Evolutionary conservation across 2,888 invertebrate genomes (phyloP), one percentile per base, ranked within the genome.

Genomic region (Aphodius sticticus): DNA sequence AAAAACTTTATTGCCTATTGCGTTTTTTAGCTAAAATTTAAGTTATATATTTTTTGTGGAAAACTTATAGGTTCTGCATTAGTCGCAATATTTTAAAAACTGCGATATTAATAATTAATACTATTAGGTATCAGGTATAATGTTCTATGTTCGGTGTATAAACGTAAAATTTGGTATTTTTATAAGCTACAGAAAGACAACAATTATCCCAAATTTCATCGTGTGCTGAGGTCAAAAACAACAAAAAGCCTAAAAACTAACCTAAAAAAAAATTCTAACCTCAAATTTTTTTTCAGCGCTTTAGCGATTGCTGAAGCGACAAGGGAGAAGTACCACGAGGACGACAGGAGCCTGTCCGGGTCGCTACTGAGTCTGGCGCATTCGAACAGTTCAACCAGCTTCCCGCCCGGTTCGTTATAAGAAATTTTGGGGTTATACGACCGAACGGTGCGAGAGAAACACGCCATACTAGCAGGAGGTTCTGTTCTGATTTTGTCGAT

Each of bases 311-410:
- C 95, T 79, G 97, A 97, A 90, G 96, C 96, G 88, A 96, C 97
- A 85, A 94, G 96, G 86, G 96, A 97, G 89, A 93, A 94, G 85
- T 96, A 96, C 91, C 95, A 95, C 86, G 97, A 97, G 85, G 97
- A 96, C 89, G 97, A 97, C 89, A 95, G 95, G 87, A 96, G 97
- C 88, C 93, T 97, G 85, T 97, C 97, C 81, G 98, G 98, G 86
- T 97, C 97, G 86, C 96, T 97, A 95, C 92, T 96, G 87, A 97
- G 97, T 91, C 93, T 98, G 90, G 97, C 97, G 84, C 96, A 97
- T 92, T 97, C 96, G 92, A 96, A 96, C 92, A 97, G 97, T 90
- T 96, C 97, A 86, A 96, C 96, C 87, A 96, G 96, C 91, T 96
- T 96, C 91, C 96, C 96, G 86, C 95, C 96, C 14, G 78, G 80